A percentile compares a stretch with the other conserved stretches of the same genome.
Conservation (phyloP, 2,888 invertebrate species). For the Pristionchus maxplancki region DNA sequence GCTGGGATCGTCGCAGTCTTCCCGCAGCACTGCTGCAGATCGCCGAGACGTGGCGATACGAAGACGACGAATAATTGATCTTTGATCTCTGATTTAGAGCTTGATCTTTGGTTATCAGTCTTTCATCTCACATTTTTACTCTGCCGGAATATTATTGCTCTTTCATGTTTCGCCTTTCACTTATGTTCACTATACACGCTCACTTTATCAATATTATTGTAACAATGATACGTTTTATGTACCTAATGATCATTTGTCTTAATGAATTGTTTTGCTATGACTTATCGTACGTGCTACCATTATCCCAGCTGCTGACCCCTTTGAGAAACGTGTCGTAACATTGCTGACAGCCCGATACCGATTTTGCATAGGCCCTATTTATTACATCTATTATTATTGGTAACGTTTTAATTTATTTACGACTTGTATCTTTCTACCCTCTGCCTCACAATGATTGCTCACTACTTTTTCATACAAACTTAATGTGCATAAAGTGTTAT, state of each 20-base stretch:
- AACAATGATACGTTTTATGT: not conserved
- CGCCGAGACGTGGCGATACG: not conserved
- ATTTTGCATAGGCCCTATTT: slow-evolving; percentile 40
- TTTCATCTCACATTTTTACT: not conserved
- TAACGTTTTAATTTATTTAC: not conserved
- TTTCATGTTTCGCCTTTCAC: slow-evolving; percentile 22
- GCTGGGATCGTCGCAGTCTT: slow-evolving; percentile 7
- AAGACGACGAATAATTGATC: slow-evolving; percentile 6
- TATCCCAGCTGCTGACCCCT: not conserved
- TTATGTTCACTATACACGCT: not conserved
- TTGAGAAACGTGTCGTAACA: slow-evolving; percentile 37
- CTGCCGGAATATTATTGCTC: slow-evolving; percentile 2
- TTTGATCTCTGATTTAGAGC: slow-evolving; percentile 12
- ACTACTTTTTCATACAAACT: not conserved
- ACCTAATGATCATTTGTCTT: not conserved
- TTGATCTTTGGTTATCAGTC: not conserved
- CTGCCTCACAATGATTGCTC: not conserved
- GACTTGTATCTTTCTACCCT: not conserved
- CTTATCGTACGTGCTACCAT: slow-evolving; percentile 29
- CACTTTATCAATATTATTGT: too few species aligned
- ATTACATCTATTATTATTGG: not conserved
- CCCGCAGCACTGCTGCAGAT: slow-evolving; percentile 7
- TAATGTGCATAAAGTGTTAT: slow-evolving; percentile 27
- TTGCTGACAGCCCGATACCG: slow-evolving; percentile 49
- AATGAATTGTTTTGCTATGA: slow-evolving; percentile 17